A percentile compares a stretch with the other conserved stretches of the same genome.
Evolutionary conservation across 2,113 vertebrate species (phyloP).

Genomic region (Gymnobelideus leadbeateri): DNA sequence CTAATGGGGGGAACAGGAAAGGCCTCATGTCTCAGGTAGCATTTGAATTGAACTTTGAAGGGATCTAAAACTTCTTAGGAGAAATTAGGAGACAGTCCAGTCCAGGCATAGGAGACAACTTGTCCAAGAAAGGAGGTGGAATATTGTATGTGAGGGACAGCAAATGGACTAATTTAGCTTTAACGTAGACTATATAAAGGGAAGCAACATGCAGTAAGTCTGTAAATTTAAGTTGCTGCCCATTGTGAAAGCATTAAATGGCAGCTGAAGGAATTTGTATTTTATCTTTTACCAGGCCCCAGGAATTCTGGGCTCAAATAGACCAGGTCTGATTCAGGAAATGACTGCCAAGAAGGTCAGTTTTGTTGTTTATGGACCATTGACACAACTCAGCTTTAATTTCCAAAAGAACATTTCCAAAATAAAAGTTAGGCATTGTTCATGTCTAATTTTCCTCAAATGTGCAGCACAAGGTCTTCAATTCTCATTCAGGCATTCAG

Average conservation of each 20-base stretch:
- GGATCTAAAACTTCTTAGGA: background rate
- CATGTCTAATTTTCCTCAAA: background rate
- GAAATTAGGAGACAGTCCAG: no score
- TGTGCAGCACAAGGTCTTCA: no score
- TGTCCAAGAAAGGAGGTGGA: background rate
- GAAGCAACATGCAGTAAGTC: background rate
- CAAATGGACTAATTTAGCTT: background rate
- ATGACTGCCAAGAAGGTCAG: background rate
- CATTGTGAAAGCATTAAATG: background rate
- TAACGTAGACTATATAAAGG: background rate
- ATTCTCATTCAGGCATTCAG: no score
- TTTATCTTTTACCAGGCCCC: background rate
- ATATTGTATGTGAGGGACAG: background rate
- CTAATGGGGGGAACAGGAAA: background rate
- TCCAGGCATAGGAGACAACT: background rate
- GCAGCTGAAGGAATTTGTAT: background rate
- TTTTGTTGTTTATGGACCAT: background rate
- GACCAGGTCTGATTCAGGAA: background rate
- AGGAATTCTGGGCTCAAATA: background rate
- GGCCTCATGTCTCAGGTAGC: background rate
- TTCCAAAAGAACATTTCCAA: background rate
- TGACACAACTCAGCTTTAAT: background rate
- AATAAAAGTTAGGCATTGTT: background rate
- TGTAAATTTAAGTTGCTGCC: background rate
- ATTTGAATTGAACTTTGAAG: background rate